phyloP scores from a whole-genome alignment of 2,797 vertebrate genomes.

The Pitangus sulphuratus region DNA sequence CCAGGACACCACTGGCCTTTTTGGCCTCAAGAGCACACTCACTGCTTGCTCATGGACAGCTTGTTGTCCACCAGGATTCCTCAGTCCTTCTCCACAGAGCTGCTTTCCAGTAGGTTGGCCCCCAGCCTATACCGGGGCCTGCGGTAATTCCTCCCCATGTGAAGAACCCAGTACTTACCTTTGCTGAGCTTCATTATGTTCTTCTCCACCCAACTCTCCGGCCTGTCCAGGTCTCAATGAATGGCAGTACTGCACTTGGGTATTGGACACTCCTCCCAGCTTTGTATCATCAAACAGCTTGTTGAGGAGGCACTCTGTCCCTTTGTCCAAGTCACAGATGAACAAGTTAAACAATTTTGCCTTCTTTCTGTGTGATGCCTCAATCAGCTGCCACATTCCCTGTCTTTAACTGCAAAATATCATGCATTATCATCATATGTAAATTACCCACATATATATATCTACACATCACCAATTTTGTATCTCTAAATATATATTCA shows the following conservation, averaged over 20 bases:
- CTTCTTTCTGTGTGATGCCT: background rate
- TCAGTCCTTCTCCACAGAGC: background rate
- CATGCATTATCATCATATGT: background rate
- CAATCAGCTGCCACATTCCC: background rate
- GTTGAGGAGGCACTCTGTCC: background rate
- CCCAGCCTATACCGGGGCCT: background rate
- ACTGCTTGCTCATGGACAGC: background rate
- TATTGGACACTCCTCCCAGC: background rate
- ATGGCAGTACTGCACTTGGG: background rate
- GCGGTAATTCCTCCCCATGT: background rate
- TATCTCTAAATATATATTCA: background rate
- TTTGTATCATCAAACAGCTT: background rate
- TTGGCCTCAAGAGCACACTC: background rate
- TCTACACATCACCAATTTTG: background rate
- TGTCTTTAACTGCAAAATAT: background rate
- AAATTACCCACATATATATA: background rate
- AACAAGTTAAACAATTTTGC: background rate
- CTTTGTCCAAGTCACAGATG: background rate
- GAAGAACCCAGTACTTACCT: background rate
- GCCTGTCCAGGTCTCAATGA: background rate
- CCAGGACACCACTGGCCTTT: background rate
- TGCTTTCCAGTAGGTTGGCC: background rate
- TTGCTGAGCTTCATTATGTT: background rate
- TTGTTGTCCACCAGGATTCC: background rate
- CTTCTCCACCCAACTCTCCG: background rate